phyloP scores from a whole-genome alignment of 2,888 invertebrate genomes.

The Lepas anatifera region DNA sequence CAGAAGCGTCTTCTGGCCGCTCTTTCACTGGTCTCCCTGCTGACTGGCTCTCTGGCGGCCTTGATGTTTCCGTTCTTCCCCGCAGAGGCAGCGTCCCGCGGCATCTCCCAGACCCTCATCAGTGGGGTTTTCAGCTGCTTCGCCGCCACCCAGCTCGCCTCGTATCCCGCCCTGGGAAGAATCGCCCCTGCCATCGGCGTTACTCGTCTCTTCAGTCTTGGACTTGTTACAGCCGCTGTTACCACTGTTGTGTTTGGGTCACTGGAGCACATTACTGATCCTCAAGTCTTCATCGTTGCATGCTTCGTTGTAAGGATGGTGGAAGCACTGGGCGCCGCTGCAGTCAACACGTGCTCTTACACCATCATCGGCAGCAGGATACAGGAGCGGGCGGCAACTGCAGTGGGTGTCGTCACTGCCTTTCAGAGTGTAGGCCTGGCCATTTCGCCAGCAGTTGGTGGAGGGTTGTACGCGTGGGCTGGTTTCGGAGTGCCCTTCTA shows the following conservation, averaged over 20 bases:
- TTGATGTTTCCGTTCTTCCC: background rate
- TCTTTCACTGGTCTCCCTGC: background rate
- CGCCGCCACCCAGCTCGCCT: background rate
- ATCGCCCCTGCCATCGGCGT: background rate
- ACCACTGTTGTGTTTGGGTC: background rate
- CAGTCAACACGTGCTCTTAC: background rate
- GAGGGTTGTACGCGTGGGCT: background rate
- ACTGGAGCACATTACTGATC: background rate
- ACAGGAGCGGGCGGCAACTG: background rate
- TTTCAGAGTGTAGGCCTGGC: background rate
- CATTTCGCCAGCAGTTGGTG: background rate
- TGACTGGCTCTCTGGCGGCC: background rate
- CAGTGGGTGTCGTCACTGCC: background rate
- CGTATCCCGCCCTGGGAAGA: background rate
- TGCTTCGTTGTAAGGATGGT: background rate
- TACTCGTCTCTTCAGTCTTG: background rate
- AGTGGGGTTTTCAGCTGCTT: background rate
- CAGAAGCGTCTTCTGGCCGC: background rate
- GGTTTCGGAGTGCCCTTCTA: background rate
- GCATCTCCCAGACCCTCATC: background rate
- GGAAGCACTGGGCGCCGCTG: background rate
- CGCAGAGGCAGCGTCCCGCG: background rate
- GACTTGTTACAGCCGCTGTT: background rate
- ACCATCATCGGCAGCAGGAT: background rate
- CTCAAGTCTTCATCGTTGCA: background rate